phyloP scores from a whole-genome alignment of 2,797 vertebrate genomes.

The Mus caroli region DNA sequence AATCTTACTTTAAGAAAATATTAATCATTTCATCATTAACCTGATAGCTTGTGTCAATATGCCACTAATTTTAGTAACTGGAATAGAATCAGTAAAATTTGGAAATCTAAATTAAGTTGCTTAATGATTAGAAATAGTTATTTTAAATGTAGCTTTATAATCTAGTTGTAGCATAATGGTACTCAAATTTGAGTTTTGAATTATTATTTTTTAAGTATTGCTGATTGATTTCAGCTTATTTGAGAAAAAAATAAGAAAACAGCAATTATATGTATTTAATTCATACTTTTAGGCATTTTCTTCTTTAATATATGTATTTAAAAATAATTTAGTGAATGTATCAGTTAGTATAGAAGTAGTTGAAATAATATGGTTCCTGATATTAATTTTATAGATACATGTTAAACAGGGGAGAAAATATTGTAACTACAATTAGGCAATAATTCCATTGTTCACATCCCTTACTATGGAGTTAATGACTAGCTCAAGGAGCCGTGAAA shows the following conservation, averaged over 20 bases:
- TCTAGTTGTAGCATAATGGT: constrained; percentile 21
- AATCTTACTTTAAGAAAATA: constrained; percentile 31
- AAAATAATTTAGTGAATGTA: constrained; percentile 42
- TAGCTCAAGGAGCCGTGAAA: constrained; percentile 57
- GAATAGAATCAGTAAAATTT: not conserved
- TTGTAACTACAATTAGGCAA: constrained; percentile 66
- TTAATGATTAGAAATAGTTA: constrained; percentile 38
- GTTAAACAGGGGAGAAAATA: constrained; percentile 51
- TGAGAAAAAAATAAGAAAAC: constrained; percentile 7
- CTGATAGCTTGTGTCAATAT: not conserved
- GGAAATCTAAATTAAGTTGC: constrained; percentile 26
- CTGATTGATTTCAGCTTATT: not conserved
- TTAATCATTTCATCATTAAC: constrained; percentile 27
- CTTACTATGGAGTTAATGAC: constrained; percentile 63
- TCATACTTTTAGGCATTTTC: not conserved
- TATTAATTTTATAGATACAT: constrained; percentile 63
- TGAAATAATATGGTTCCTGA: constrained; percentile 40
- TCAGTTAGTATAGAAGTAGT: constrained; percentile 21
- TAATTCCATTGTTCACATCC: constrained; percentile 69
- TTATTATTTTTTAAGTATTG: not conserved
- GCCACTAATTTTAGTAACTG: not conserved
- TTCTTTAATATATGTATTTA: not conserved
- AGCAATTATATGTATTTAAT: not conserved
- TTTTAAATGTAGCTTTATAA: constrained; percentile 15
- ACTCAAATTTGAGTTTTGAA: constrained; percentile 24